Base-by-base conservation (phyloP, 1,140 invertebrate species). In the Physella acuta region DNA sequence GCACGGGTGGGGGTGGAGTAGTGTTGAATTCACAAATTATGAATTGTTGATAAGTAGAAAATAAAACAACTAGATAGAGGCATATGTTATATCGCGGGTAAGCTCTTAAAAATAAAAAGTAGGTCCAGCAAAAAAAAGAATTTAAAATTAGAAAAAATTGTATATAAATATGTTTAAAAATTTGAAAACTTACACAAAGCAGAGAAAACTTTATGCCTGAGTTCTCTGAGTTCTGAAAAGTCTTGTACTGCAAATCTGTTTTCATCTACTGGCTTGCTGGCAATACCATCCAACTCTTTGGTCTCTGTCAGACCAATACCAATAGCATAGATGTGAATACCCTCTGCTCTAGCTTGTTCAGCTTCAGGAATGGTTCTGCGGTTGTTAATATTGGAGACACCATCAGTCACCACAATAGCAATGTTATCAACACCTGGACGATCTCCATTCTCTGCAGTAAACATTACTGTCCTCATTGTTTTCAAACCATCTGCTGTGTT, bases 251-350 rank as follows among this genome's bases (percentile, higher is more conserved):
- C 60, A 68, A 78, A 79, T 30, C 66, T 53, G 56, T 74, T 69
- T 20, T 78, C 71, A 0, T 64, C 52, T 4, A 73, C 37, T 36
- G 76, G 76, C 24, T 52, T 44, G 33, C 69, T 74, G 28, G 73
- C 74, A 37, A 77, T 76, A 31, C 66, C 72, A 58, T 78, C 73
- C 49, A 79, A 58, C 70, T 79, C 78, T 30, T 31, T 72, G 49
- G 71, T 73, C 59, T 77, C 75, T 24, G 71, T 59, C 34, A 78
- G 59, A 52, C 75, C 75, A 53, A 79, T 73, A 53, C 78, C 78
- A 62, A 80, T 73, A 49, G 73, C 80, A 68, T 80, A 81, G 49
- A 81, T 77, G 30, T 77, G 68, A 55, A 79, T 78, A 14, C 72
- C 65, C 24, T 69, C 66, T 17, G 53, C 69, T 34, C 72, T 67